Evolutionary conservation across 2,113 vertebrate species (phyloP), one percentile per base, ranked within the genome.

Genomic region (Agapornis roseicollis): DNA sequence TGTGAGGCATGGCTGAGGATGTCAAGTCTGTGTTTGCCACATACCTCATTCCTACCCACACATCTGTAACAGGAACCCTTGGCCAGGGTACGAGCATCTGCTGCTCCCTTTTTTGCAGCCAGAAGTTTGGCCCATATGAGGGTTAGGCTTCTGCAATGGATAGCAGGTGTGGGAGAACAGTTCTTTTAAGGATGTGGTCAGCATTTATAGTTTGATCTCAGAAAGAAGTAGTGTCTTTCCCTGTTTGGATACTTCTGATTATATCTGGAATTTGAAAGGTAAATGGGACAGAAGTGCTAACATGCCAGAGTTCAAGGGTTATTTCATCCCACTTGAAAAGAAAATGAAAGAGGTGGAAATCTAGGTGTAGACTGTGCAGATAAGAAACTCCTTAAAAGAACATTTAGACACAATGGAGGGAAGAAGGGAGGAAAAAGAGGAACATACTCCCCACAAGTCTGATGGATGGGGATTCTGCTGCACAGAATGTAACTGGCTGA

Each of bases 351-450:
- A 65, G 24, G 13, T 0, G 1, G 14, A 89, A 81, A 60, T 41
- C 2, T 16, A 41, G 6, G 7, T 0, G 0, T 35, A 70, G 46
- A 41, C 7, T 41, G 3, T 73, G 23, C 10, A 72, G 74, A 60
- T 39, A 42, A 83, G n/a, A 47, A 60, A 82, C 35, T 85, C 20
- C 47, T 90, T 46, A 52, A 61, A 93, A 83, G 22, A 88, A 41
- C 23, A 44, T 49, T 37, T 77, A 83, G 39, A 65, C 41, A 20
- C 47, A 68, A 55, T 16, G 8, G 12, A 63, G 13, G 19, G 23
- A 80, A 42, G 25, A 14, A 29, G 5, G 6, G 19, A 37, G 16
- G 11, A 14, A 19, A 46, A 65, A 53, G 19, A 69, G 16, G 27
- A 83, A 19, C 7, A 25, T 25, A 20, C 2, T 61, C 7, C 12